phyloP scores from a whole-genome alignment of 2,113 vertebrate species.

The Poeciliopsis occidentalis region DNA sequence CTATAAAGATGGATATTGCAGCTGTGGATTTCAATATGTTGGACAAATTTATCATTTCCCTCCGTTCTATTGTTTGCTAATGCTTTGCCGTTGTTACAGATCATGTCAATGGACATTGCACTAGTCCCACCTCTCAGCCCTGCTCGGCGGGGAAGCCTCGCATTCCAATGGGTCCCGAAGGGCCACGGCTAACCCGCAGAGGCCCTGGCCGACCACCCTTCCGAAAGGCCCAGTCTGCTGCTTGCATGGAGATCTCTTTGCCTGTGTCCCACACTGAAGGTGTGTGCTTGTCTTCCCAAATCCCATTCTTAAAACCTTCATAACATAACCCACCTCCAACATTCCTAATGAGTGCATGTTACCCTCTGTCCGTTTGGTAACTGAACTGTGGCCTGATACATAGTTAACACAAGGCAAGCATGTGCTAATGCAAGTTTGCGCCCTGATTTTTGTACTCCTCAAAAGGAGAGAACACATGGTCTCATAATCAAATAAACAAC shows the following conservation, averaged over 20 bases:
- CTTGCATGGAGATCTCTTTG: constrained; percentile 99
- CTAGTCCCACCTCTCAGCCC: constrained; percentile 92
- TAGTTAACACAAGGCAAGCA: constrained; percentile 51
- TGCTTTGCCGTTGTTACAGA: constrained; percentile 87
- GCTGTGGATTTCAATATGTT: constrained; percentile 39
- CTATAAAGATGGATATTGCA: constrained; percentile 55
- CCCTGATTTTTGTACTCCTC: not conserved
- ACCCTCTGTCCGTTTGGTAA: constrained; percentile 52
- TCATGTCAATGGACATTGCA: constrained; percentile 98
- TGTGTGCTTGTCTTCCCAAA: constrained; percentile 81
- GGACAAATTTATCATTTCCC: constrained; percentile 39
- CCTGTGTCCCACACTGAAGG: constrained; percentile 96
- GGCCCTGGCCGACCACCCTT: constrained; percentile 94
- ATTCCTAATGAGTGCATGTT: constrained; percentile 63
- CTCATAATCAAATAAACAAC: not conserved
- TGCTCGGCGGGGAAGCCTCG: constrained; percentile 89
- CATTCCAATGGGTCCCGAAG: constrained; percentile 88
- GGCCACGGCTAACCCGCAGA: constrained; percentile 90
- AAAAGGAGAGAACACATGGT: not conserved
- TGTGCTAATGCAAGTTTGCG: constrained; percentile 69
- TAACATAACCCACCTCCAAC: constrained; percentile 33
- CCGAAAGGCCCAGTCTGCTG: constrained; percentile 98
- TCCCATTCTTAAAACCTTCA: constrained; percentile 42
- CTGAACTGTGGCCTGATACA: constrained; percentile 49
- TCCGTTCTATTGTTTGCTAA: constrained; percentile 75